Base-by-base conservation (phyloP, 1,140 invertebrate species). In the Bombyx mandarina region DNA sequence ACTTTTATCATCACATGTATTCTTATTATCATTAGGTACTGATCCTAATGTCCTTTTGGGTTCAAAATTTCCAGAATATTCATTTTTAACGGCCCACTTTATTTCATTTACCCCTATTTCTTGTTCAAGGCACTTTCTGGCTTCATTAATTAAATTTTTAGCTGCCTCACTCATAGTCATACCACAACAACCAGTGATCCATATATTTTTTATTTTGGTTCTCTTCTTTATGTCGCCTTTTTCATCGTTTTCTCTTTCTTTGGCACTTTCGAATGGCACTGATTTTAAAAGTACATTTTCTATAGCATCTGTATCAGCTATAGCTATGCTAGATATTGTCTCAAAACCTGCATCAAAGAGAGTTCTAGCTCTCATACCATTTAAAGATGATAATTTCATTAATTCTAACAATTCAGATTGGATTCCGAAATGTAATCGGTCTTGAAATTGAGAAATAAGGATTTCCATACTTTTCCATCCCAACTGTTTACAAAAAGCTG, bases 341-440 rank as follows among this genome's bases (percentile, higher is more conserved):
- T 93, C 92, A 67, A 96, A 93, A n/a, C 96, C 96, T 43, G 91
- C 91, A 87, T 97, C 93, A 75, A 93, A 97, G 7, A 99, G 85
- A 43, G 93, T 91, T 74, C 98, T 89, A 1, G 98, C 98, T 62
- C 94, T 91, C 59, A 93, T 90, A 1, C 95, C 95, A 85, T 96
- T 97, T 45, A 99, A 82, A 65, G 93, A 91, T 7, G 94, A 90
- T 45, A 99, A 85, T 62, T 94, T 91, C 84, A 99, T 93, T 45
- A 99, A 89, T 77, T 99, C 97, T 58, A 98, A 90, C 6, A 99
- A 88, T 78, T 99, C 98, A 52, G 94, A 90, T 68, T 96, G 94
- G 43, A 99, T 94, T 8, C 98, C 98, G 88, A 99, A 99, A 67
- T 96, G 95, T 26, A 99, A 89, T 12, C 98, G 92, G 66, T 94